Evolutionary conservation across 2,113 vertebrate genomes (phyloP), one percentile per base, ranked within the genome.

Genomic region (Neolamprologus cancellatus): DNA sequence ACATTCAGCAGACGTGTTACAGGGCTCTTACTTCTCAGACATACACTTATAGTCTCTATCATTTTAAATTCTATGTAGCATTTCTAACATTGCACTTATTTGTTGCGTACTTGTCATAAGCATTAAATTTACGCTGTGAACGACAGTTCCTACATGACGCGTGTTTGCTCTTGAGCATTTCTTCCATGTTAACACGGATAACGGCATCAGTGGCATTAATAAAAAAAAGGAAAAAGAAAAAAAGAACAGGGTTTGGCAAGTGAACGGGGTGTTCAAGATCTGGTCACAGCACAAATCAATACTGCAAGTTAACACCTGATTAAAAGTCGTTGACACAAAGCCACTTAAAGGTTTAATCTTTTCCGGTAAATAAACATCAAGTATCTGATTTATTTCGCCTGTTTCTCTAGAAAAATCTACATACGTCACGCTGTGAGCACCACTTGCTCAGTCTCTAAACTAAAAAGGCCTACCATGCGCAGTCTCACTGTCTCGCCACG

Each of bases 261-360:
- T 64, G 12, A 89, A 85, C 34, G 53, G 48, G 78, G 82, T 44
- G 89, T 83, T 92, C 28, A 55, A 86, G 36, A 84, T 87, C 30
- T 82, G 39, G 46, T 89, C 87, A 92, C 89, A 93, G 84, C 86
- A 93, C 76, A 78, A 85, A 82, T 46, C 4, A 94, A 93, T 90
- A 95, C 93, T 92, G 91, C 78, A 79, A 34, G 55, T 85, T 81
- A 90, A 91, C 91, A 93, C 83, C 90, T 87, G 87, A 83, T 89
- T 32, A 79, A 39, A 82, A 86, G 32, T 32, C 4, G 28, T 44
- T 71, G 20, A 69, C 80, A 78, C 54, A 54, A 83, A 89, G 79
- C 84, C 83, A 85, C 64, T 86, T 81, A 20, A 78, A 87, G 50
- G 69, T 76, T 84, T 44, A 28, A 78, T 30, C 15, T 32, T 64